A percentile compares a stretch with the other conserved stretches of the same genome.
Evolutionary conservation across 2,888 invertebrate species (phyloP).

Genomic region (Ochropleura leucogaster): DNA sequence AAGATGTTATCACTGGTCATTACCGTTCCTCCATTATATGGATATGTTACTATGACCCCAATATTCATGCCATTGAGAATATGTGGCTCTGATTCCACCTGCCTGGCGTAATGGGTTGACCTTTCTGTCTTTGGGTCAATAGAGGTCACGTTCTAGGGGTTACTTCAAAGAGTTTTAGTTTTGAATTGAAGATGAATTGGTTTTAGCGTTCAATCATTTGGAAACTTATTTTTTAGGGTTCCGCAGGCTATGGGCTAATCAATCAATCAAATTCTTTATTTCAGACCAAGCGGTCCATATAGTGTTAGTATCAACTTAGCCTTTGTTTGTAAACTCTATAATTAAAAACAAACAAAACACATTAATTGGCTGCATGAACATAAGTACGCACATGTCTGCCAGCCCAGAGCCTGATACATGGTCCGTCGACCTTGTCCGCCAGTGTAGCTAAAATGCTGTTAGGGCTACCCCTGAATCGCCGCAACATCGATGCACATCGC

Average conservation of each 20-base stretch:
- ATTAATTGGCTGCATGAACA: no score
- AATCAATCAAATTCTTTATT: no score
- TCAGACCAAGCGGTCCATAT: no score
- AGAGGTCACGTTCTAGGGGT: slow-evolving; percentile 14
- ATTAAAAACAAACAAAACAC: no score
- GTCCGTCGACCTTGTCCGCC: no score
- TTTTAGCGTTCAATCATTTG: not conserved
- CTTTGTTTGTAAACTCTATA: no score
- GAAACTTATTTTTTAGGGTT: not conserved
- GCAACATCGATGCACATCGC: no score
- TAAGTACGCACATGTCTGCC: no score
- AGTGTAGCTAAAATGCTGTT: no score
- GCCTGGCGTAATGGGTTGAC: slow-evolving; percentile 42
- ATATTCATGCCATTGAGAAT: slow-evolving; percentile 59
- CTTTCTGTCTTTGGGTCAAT: slow-evolving; percentile 45
- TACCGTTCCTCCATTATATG: slow-evolving; percentile 76
- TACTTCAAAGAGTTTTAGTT: slow-evolving; percentile 29
- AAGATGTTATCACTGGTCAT: slow-evolving; percentile 86
- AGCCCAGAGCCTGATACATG: no score
- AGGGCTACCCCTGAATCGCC: no score
- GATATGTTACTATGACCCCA: slow-evolving; percentile 65
- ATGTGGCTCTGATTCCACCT: slow-evolving; percentile 56
- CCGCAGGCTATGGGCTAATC: not conserved
- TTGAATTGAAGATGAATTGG: not conserved
- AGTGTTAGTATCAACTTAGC: no score